phyloP scores from a whole-genome alignment of 2,113 vertebrate genomes.

The Psephotus haematonotus region DNA sequence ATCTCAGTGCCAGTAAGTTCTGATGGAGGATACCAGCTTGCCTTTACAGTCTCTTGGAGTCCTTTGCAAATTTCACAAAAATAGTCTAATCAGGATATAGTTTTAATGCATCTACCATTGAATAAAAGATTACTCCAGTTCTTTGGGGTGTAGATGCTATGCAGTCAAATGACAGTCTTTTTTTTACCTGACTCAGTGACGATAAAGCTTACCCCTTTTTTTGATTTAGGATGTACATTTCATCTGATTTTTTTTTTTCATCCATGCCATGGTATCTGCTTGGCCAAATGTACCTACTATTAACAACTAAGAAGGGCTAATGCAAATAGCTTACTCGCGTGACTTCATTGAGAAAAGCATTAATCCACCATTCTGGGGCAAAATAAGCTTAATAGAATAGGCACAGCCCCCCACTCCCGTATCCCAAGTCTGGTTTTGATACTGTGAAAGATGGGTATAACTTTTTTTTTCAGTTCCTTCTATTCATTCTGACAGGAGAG shows the following conservation, averaged over 20 bases:
- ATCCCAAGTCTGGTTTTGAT: neutral
- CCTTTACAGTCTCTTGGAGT: neutral
- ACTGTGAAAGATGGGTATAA: rapidly evolving
- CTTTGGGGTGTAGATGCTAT: neutral
- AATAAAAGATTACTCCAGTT: neutral
- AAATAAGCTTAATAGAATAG: neutral
- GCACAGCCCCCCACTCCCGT: neutral
- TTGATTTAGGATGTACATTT: neutral
- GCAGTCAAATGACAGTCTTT: neutral
- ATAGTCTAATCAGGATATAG: neutral
- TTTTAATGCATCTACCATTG: neutral
- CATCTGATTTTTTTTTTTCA: neutral
- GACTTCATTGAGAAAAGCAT: neutral
- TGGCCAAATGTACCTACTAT: rapidly evolving
- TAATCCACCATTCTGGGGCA: neutral
- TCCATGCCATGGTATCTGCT: neutral
- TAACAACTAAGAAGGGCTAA: neutral
- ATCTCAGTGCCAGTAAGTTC: rapidly evolving
- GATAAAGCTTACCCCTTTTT: neutral
- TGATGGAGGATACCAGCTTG: neutral
- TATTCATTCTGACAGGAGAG: neutral
- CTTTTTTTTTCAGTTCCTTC: neutral
- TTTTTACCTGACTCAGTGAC: neutral
- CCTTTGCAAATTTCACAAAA: neutral
- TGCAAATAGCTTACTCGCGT: neutral